These are phyloP conservation scores for Plutella xylostella DNA, from an alignment of 2,888 invertebrate genomes.

Conservation along the genomic window DNA sequence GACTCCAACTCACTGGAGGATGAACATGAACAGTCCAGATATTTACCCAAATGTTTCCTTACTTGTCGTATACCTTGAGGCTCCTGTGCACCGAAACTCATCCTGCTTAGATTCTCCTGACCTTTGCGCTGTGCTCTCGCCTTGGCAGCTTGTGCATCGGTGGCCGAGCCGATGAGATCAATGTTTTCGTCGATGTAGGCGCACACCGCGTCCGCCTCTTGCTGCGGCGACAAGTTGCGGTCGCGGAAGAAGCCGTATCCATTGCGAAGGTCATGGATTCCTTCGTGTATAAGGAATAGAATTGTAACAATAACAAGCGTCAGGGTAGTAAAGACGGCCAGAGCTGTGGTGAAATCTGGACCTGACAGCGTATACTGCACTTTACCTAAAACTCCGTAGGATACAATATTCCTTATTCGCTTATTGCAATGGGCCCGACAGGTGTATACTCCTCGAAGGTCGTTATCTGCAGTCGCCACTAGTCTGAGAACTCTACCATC, in stretches of 20 bases:
- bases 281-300: slow-evolving; percentile 44
- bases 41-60: slow-evolving; percentile 17
- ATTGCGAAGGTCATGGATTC: slow-evolving; percentile 42
- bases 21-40: slow-evolving; percentile 22
- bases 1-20: too few species aligned
- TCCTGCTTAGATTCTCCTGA: slow-evolving; percentile 27
- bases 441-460: slow-evolving; percentile 51
- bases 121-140: slow-evolving; percentile 38
- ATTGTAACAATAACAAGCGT: slow-evolving; percentile 40
- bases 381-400: slow-evolving; percentile 52
- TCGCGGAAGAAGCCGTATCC: slow-evolving; percentile 58
- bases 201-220: slow-evolving; percentile 50
- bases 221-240: slow-evolving; percentile 40
- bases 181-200: slow-evolving; percentile 45
- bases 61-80: slow-evolving; percentile 36
- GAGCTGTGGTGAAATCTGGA: slow-evolving; percentile 38
- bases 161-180: slow-evolving; percentile 33
- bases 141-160: slow-evolving; percentile 39
- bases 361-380: slow-evolving; percentile 33
- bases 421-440: slow-evolving; percentile 42
- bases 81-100: slow-evolving; percentile 40
- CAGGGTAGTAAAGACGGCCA: slow-evolving; percentile 43
- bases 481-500: slow-evolving; percentile 46
- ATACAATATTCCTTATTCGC: slow-evolving; percentile 43
- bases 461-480: slow-evolving; percentile 36